Conservation (phyloP, 1,140 invertebrate genomes). For the Drosophila kikkawai region DNA sequence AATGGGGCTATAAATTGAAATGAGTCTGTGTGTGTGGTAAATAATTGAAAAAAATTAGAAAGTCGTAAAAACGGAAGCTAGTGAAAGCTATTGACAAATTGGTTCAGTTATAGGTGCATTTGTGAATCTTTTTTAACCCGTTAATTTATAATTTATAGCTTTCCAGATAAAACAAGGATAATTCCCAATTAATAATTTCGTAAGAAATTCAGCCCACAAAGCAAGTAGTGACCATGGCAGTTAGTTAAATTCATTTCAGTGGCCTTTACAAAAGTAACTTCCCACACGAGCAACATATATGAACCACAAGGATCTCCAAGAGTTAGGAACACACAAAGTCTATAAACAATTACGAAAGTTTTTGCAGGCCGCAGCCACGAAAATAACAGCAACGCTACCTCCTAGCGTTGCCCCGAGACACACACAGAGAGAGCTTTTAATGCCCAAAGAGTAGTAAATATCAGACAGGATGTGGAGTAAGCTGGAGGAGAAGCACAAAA, state of each 20-base stretch:
- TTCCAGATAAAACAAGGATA: neutral
- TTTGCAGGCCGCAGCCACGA: conserved; percentile 58
- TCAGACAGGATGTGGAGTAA: conserved; percentile 28
- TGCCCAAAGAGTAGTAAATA: conserved; percentile 67
- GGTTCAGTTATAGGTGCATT: neutral
- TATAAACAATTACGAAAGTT: conserved; percentile 74
- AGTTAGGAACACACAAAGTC: conserved; percentile 56
- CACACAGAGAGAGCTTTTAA: conserved; percentile 66
- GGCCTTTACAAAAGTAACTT: conserved; percentile 19
- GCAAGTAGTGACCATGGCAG: neutral
- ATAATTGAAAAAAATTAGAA: conserved; percentile 66
- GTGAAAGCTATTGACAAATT: conserved; percentile 51
- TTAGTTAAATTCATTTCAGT: conserved; percentile 8
- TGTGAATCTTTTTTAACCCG: neutral
- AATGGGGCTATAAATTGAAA: conserved; percentile 73
- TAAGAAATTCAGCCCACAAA: neutral
- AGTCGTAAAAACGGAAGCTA: conserved; percentile 2
- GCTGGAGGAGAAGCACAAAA: conserved; percentile 38
- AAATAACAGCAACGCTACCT: conserved; percentile 39
- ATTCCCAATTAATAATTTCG: neutral
- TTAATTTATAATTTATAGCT: neutral
- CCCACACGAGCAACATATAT: conserved; percentile 22
- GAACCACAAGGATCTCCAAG: conserved; percentile 38
- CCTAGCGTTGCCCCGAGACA: neutral
- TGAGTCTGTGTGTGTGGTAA: conserved; percentile 38